Evolutionary conservation across 64 coral and sea anemone genomes (phyloP).

Genomic region (Stichodactyla helianthus): DNA sequence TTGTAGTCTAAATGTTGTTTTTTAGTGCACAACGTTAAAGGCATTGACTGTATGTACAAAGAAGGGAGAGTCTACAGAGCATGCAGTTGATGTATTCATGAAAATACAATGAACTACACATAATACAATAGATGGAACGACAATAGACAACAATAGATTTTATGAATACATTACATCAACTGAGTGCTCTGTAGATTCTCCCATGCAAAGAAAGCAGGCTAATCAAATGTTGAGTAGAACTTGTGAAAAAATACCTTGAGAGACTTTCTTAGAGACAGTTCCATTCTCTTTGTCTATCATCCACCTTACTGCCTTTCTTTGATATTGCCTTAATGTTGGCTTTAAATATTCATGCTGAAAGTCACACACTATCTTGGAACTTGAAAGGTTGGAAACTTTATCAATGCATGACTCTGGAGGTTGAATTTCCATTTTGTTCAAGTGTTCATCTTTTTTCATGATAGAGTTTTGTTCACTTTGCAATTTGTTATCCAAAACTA

Average conservation of each 20-base stretch:
- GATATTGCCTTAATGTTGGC: conserved; percentile 69
- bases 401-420: background rate
- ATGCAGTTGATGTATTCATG: no score
- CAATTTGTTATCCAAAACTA: background rate
- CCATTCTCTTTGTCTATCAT: conserved; percentile 62
- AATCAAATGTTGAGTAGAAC: no score
- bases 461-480: background rate
- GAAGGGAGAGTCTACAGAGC: no score
- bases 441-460: background rate
- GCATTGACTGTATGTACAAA: no score
- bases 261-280: background rate
- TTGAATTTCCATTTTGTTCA: background rate
- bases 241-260: background rate
- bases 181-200: no score
- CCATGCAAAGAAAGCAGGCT: no score
- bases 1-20: no score
- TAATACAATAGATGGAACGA: no score
- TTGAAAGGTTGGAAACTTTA: background rate
- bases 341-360: conserved; percentile 72
- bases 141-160: no score
- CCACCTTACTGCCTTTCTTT: conserved; percentile 71
- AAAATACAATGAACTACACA: no score
- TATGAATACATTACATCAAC: no score
- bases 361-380: background rate
- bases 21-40: no score